Evolutionary conservation across 2,113 vertebrate genomes (phyloP).

Genomic region (Aspidoscelis tigris): DNA sequence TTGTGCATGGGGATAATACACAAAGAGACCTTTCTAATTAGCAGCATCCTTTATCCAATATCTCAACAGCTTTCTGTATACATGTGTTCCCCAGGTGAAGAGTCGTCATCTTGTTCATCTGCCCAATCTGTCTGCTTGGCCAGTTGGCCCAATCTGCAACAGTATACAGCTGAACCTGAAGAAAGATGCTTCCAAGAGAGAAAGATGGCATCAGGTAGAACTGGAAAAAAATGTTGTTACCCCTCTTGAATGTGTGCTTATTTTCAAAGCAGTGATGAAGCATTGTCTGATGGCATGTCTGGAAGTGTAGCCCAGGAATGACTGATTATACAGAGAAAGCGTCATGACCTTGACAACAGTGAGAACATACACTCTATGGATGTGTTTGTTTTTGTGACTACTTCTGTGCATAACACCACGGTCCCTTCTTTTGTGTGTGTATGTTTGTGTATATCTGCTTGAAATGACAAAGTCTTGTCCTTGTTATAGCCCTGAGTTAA

Average conservation of each 20-base stretch:
- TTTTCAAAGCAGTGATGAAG: not conserved
- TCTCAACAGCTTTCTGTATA: fast-evolving
- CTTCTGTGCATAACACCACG: not conserved
- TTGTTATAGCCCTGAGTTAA: not conserved
- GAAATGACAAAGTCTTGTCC: not conserved
- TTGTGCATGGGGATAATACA: not conserved
- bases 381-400: not conserved
- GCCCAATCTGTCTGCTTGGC: not conserved
- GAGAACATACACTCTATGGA: not conserved
- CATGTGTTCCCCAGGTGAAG: constrained; percentile 68
- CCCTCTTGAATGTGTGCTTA: fast-evolving
- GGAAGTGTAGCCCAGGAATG: not conserved
- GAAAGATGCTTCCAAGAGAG: constrained; percentile 70
- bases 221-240: not conserved
- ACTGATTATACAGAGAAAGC: not conserved
- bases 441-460: not conserved
- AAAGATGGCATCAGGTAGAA: constrained; percentile 70
- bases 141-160: constrained; percentile 45
- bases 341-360: not conserved
- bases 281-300: not conserved
- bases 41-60: fast-evolving
- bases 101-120: constrained; percentile 64
- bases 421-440: not conserved
- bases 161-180: constrained; percentile 31
- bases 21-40: fast-evolving